These are phyloP conservation scores for Colletes latitarsis DNA, from an alignment of 1,140 invertebrate genomes.

Conservation along the genomic window DNA sequence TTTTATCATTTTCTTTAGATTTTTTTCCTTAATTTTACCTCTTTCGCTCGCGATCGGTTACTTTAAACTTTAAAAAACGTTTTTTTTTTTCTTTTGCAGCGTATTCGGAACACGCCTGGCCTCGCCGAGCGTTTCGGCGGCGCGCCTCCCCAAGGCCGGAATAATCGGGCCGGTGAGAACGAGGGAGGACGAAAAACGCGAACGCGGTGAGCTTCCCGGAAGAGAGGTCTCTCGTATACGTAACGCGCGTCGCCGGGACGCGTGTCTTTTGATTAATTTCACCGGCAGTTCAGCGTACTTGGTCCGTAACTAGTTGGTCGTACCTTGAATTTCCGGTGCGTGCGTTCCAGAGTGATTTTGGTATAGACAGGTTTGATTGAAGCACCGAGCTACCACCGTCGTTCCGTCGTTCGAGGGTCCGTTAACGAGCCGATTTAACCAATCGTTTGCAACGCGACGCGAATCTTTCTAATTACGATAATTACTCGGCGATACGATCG, in stretches of 20 bases:
- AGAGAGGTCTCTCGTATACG: slow-evolving; percentile 30
- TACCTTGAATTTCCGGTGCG: slow-evolving; percentile 62
- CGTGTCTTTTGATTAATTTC: slow-evolving; percentile 59
- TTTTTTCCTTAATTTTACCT: slow-evolving; percentile 48
- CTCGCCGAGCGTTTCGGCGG: not conserved
- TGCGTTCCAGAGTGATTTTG: slow-evolving; percentile 52
- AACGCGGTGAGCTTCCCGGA: slow-evolving; percentile 3
- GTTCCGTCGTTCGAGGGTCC: slow-evolving; percentile 21
- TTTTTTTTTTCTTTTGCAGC: slow-evolving; percentile 27
- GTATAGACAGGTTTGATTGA: slow-evolving; percentile 57
- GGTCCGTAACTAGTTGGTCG: slow-evolving; percentile 67
- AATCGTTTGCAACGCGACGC: slow-evolving; percentile 5
- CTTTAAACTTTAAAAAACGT: slow-evolving; percentile 54
- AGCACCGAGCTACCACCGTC: slow-evolving; percentile 46
- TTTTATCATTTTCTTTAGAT: no score
- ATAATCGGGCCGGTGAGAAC: not conserved
- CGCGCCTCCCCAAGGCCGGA: not conserved
- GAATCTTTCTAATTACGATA: slow-evolving; percentile 15
- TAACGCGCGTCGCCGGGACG: slow-evolving; percentile 31
- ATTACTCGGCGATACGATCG: slow-evolving; percentile 11
- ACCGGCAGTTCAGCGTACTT: slow-evolving; percentile 66
- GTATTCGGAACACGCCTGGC: slow-evolving; percentile 30
- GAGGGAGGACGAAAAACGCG: not conserved
- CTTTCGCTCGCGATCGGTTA: slow-evolving; percentile 48
- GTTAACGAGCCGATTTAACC: slow-evolving; percentile 19